phyloP scores from a whole-genome alignment of 2,113 vertebrate genomes.

The Boulengerochromis microlepis region DNA sequence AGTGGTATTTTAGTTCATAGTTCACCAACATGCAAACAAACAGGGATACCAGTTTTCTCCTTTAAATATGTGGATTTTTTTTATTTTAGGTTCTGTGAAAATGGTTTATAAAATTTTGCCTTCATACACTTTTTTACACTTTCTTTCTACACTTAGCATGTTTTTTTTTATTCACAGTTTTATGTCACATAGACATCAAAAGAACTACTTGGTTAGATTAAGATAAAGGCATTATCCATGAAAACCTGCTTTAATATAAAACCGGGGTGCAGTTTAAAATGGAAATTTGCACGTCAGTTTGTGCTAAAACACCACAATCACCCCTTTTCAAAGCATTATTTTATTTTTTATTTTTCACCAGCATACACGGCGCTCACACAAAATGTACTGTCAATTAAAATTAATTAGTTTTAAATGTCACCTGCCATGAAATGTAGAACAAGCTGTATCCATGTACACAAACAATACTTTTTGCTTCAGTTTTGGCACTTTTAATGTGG shows the following conservation, averaged over 20 bases:
- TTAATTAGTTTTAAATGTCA: neutral
- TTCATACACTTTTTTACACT: neutral
- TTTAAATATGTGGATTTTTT: neutral
- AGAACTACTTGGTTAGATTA: neutral
- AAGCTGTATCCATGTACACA: neutral
- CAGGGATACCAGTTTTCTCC: neutral
- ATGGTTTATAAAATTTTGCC: fast-evolving
- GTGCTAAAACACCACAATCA: neutral
- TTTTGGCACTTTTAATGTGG: neutral
- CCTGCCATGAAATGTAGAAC: neutral
- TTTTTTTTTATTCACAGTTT: neutral
- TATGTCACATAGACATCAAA: neutral
- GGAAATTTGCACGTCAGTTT: neutral
- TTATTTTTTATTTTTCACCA: neutral
- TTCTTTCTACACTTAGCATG: neutral
- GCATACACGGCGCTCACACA: neutral
- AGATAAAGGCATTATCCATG: neutral
- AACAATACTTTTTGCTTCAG: neutral
- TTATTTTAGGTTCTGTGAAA: neutral
- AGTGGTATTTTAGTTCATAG: neutral
- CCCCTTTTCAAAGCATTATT: neutral
- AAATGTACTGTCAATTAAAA: neutral
- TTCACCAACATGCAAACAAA: neutral
- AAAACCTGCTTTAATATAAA: neutral
- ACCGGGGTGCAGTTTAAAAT: fast-evolving